Percentiles rank a stretch among this genome's conserved stretches.
These are phyloP conservation scores for Lasiurus borealis DNA, from an alignment of 2,113 vertebrate species.

Conservation along the genomic window DNA sequence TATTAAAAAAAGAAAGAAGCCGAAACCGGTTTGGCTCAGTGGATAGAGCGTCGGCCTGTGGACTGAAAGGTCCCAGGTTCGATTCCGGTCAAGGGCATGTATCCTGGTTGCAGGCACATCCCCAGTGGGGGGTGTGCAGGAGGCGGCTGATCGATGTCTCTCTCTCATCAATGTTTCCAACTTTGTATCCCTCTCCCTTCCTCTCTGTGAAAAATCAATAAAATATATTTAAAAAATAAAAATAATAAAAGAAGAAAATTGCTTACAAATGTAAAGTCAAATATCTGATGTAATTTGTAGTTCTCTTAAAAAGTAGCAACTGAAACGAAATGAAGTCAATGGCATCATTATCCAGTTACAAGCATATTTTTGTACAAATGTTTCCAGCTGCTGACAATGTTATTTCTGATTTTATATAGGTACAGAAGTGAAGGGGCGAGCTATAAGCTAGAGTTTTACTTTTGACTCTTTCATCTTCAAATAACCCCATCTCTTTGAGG, in stretches of 20 bases:
- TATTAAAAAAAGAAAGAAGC: too few species aligned
- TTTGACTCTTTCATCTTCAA: conserved; percentile 39
- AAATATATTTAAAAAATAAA: too few species aligned
- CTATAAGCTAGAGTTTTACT: not conserved
- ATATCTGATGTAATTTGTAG: not conserved
- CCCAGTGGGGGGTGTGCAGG: too few species aligned
- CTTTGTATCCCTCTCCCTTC: too few species aligned
- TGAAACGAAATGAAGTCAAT: not conserved
- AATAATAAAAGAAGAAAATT: conserved; percentile 22
- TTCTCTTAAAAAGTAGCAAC: not conserved
- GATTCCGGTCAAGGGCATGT: too few species aligned
- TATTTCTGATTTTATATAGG: not conserved
- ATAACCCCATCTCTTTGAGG: not conserved
- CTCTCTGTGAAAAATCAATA: too few species aligned
- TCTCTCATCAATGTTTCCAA: too few species aligned
- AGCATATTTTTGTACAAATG: not conserved
- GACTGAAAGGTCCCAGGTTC: too few species aligned
- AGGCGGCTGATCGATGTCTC: too few species aligned
- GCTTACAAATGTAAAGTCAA: not conserved
- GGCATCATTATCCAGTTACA: not conserved
- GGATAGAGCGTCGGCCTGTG: too few species aligned
- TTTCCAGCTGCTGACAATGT: not conserved
- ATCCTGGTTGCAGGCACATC: too few species aligned
- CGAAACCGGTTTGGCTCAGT: too few species aligned
- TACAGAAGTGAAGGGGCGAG: not conserved